Evolutionary conservation across 1,140 invertebrate genomes (phyloP), one percentile per base, ranked within the genome.

Genomic region (Euura saliciscinereae): DNA sequence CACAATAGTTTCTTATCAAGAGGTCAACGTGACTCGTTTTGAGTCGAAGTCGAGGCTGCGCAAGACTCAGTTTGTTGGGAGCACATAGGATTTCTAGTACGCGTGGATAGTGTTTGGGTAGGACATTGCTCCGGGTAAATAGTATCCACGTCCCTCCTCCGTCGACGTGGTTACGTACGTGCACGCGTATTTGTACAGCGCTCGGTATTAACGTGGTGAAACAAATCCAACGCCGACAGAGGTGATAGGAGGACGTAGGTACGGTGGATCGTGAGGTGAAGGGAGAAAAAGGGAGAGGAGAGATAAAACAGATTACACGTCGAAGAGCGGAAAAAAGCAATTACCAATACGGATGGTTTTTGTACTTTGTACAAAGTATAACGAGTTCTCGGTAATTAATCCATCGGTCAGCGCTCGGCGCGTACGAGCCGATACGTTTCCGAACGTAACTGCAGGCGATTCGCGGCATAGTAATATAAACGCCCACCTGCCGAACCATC

Each of bases 261-360:
- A 28, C 28, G 28, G 28, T 28, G 28, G 28, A 28, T 28, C 28
- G 28, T 2, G 46, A 59, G 51, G 51, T 3, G 3, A n/a, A 59
- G 51, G 51, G 13, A 3, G 51, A 59, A 4, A 4, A 59, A 3
- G 51, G 6, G 51, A 59, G 8, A n/a, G 13, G 51, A n/a, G 51
- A 8, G 51, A 4, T 8, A 4, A 4, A 59, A 6, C 51, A 6
- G 51, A 59, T 6, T 6, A 59, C 51, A 11, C 13, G 51, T 59
- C 51, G 51, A 59, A 59, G 51, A 59, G 51, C 13, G 51, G 51
- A 59, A 59, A 59, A 59, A 59, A 59, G 51, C 51, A 59, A 59
- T 59, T 59, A 59, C 51, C 51, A 6, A 59, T 59, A 59, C 51
- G 13, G 51, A 59, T 6, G 51, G 51, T 59, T 59, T 28, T 59